Conservation (phyloP, 2,888 invertebrate species). For the Cerastis rubricosa region DNA sequence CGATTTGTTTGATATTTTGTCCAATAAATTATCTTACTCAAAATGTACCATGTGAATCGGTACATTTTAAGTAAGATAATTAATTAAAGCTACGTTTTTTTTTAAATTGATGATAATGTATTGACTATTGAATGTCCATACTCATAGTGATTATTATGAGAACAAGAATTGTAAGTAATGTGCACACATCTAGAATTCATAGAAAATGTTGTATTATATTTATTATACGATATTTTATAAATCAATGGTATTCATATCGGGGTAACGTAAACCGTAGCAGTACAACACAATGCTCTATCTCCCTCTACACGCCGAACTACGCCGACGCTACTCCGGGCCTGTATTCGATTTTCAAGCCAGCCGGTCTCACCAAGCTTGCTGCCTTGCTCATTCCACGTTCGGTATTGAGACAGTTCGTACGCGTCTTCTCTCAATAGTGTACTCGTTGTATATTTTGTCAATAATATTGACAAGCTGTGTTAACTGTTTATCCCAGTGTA, state of each 20-base stretch:
- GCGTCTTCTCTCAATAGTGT: slow-evolving; percentile 57
- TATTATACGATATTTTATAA: background rate
- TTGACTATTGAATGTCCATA: no score
- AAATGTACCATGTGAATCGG: background rate
- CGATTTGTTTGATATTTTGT: background rate
- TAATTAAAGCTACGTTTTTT: background rate
- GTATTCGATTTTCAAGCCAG: slow-evolving; percentile 76
- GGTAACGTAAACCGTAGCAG: slow-evolving; percentile 57
- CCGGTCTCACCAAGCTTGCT: slow-evolving; percentile 40
- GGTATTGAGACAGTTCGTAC: slow-evolving; percentile 66
- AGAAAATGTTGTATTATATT: background rate
- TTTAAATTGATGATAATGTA: background rate
- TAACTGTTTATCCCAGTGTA: slow-evolving; percentile 68
- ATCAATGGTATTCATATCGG: slow-evolving; percentile 26
- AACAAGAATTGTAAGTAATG: background rate
- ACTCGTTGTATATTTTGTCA: slow-evolving; percentile 52
- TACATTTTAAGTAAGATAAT: no score
- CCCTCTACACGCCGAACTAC: slow-evolving; percentile 58
- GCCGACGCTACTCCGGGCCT: slow-evolving; percentile 51
- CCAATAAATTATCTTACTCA: background rate
- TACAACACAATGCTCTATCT: slow-evolving; percentile 64
- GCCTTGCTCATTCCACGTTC: slow-evolving; percentile 69
- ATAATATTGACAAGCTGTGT: slow-evolving; percentile 62
- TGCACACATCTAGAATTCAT: background rate
- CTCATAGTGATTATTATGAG: background rate